Evolutionary conservation across 2,888 invertebrate species (phyloP).

Genomic region (Drosophila leonis): DNA sequence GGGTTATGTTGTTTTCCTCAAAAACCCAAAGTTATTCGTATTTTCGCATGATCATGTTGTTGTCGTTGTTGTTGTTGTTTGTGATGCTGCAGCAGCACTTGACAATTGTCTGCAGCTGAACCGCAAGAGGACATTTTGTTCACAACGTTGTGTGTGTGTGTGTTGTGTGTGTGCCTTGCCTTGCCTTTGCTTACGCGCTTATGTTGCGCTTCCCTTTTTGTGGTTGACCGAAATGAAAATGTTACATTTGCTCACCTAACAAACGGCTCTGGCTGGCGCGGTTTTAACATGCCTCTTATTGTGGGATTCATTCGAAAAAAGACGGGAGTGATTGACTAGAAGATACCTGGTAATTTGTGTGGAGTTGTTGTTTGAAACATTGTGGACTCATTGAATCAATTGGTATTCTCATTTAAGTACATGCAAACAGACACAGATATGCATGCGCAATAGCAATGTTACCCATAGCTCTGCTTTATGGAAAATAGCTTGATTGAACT

Average conservation of each 20-base stretch:
- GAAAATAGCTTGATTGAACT: background rate
- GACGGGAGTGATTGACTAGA: background rate
- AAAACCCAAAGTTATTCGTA: conserved; percentile 65
- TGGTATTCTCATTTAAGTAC: no score
- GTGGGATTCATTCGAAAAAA: background rate
- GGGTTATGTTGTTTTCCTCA: conserved; percentile 59
- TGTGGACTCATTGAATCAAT: background rate
- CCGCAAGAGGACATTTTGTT: conserved; percentile 74
- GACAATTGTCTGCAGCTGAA: conserved; percentile 73
- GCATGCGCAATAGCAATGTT: background rate
- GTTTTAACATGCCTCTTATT: conserved; percentile 32
- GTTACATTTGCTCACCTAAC: conserved; percentile 69
- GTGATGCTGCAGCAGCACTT: conserved; percentile 16
- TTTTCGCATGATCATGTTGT: conserved; percentile 67
- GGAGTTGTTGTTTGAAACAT: background rate
- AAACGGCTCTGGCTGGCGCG: conserved; percentile 30
- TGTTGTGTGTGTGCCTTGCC: conserved; percentile 24
- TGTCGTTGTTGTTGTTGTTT: conserved; percentile 18
- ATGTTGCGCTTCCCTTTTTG: conserved; percentile 66
- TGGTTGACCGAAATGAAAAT: conserved; percentile 75
- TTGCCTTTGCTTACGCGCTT: conserved; percentile 49
- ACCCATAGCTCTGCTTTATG: background rate
- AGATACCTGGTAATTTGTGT: background rate
- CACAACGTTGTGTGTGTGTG: conserved; percentile 19
- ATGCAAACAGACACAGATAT: no score